Base-by-base conservation (phyloP, 2,113 vertebrate genomes). In the Hyaena hyaena region DNA sequence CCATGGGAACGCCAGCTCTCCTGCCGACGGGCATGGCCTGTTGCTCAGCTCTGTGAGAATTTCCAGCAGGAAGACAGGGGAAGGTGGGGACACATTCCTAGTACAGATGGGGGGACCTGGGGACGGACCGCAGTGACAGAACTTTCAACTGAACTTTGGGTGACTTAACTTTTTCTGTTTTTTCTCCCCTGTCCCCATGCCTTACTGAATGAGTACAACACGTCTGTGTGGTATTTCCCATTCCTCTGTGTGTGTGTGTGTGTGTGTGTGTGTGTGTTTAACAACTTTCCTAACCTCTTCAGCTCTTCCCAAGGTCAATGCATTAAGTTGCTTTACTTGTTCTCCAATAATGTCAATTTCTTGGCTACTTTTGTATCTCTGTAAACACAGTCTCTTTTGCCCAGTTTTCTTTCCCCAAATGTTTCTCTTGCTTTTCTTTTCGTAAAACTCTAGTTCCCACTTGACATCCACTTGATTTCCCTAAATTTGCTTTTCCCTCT, bases 1-100 rank as follows among this genome's bases (percentile, higher is more conserved):
- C 1, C 8, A 0, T 2, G 2, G 43, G 82, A 65, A 12, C 1
- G 12, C 0, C 2, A 0, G 35, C 24, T 8, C 2, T 19, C 26
- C 58, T 10, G 21, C 28, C 45, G 26, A 3, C 0, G 55, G 1
- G 17, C 4, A 1, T 0, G 4, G 2, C 8, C 66, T 35, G 39
- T 14, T 21, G 28, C 21, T 24, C 9, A 39, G 43, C 21, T 17
- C 73, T 7, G 2, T 2, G 5, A 15, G 73, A 21, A 24, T 39
- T 26, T 9, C 65, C 39, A 50, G 85, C 45, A 43, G 26, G 11
- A 7, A 28, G 35, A 45, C 63, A 19, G 8, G 4, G 24, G 26
- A 26, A 35, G 66, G 43, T 15, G 28, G 50, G 55, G 14, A 35
- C 2, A 0, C 12, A 26, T 9, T 53, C 71, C 53, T 58, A 17